Evolutionary conservation across 2,888 invertebrate species (phyloP), one percentile per base, ranked within the genome.

Genomic region (Ormia ochracea): DNA sequence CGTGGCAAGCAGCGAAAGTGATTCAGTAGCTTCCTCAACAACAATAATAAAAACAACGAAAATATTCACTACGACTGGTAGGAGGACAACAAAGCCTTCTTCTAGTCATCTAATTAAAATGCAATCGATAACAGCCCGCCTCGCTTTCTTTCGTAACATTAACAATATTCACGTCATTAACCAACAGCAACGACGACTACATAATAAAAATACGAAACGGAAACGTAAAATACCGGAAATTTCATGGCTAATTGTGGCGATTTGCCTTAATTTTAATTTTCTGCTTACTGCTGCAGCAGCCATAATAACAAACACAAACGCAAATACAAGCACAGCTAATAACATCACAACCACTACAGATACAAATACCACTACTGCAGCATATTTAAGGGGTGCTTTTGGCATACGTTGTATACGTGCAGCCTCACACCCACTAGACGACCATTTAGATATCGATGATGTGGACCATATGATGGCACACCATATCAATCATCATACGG

Each of bases 171-270:
- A 41, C 38, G n/a, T 14, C 10, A 38, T 48, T 33, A 48, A 43
- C 19, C 48, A 33, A 59, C 28, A 58, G 41, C 69, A 52, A 19
- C 48, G 19, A 10, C 50, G 52, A 50, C 70, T 65, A 43, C 75
- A 66, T 43, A 82, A 82, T 82, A 84, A 83, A 83, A 85, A 85
- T 85, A 82, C 85, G 84, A 86, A 86, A 80, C 86, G 88, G 84
- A 87, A 86, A 85, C 85, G 86, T 83, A 84, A 86, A 87, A 84
- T 86, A 85, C 85, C 88, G 87, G 87, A 88, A 87, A 86, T 87
- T 85, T 86, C 86, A 83, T 85, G 86, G 85, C 85, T 87, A 86
- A 88, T 88, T 87, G 86, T 84, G 83, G 87, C 87, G 85, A 87
- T 86, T 85, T 87, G 85, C 82, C 56, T 86, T 76, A 83, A 83